Evolutionary conservation across 2,888 invertebrate species (phyloP).

Genomic region (Oscheius myriophilus): DNA sequence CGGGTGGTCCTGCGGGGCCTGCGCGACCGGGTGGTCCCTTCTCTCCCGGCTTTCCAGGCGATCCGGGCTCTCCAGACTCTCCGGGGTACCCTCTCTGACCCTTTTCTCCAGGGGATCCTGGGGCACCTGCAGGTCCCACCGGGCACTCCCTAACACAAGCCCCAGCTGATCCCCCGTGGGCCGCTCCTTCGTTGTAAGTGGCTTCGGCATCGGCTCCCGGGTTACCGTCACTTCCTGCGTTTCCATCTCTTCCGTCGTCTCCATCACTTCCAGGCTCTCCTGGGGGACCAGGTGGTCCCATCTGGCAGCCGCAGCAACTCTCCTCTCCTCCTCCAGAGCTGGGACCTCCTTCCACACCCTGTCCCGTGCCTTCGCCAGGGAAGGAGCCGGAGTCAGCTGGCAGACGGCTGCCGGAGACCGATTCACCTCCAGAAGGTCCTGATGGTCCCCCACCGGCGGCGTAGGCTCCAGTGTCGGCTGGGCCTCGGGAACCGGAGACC

Average conservation of each 20-base stretch:
- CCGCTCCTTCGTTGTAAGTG: conserved; percentile 32
- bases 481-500: neutral
- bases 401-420: conserved; percentile 18
- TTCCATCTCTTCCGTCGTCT: conserved; percentile 54
- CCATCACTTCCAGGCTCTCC: conserved; percentile 51
- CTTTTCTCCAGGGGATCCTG: conserved; percentile 67
- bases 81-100: conserved; percentile 67
- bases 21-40: conserved; percentile 61
- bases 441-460: conserved; percentile 10
- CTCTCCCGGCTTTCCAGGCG: conserved; percentile 57
- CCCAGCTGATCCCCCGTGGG: conserved; percentile 11
- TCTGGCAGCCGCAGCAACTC: conserved; percentile 34
- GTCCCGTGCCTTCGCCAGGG: too few relatives aligned
- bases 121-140: conserved; percentile 61
- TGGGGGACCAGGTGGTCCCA: conserved; percentile 51
- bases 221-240: conserved; percentile 60
- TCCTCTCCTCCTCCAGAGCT: conserved; percentile 20
- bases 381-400: neutral
- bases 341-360: conserved; percentile 1
- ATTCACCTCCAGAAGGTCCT: conserved; percentile 22
- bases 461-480: conserved; percentile 23
- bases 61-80: conserved; percentile 65
- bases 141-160: conserved; percentile 65
- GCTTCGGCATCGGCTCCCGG: conserved; percentile 48
- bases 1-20: conserved; percentile 59